phyloP scores from a whole-genome alignment of 2,888 invertebrate genomes.

The Gibbula magus region DNA sequence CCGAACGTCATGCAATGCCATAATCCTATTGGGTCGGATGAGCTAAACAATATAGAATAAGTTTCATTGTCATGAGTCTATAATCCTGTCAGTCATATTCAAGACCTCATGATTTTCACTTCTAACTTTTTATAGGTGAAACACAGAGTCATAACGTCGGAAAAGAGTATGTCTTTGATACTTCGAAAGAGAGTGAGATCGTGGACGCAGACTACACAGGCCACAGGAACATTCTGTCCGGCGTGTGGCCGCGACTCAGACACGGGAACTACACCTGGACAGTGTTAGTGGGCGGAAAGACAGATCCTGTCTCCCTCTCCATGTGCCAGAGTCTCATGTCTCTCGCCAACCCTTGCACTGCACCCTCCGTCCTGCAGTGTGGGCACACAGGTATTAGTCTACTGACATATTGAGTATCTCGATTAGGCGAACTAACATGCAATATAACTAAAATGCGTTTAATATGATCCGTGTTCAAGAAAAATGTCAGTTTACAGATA shows the following conservation, averaged over 20 bases:
- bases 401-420: too few species aligned
- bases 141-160: not conserved
- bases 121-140: not conserved
- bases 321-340: not conserved
- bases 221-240: constrained; percentile 38
- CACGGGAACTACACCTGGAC: constrained; percentile 36
- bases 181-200: constrained; percentile 3
- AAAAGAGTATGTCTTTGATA: not conserved
- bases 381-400: constrained; percentile 13
- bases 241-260: constrained; percentile 38
- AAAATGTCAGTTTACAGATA: too few species aligned
- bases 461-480: too few species aligned
- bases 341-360: not conserved
- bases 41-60: too few species aligned
- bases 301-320: not conserved
- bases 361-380: not conserved
- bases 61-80: too few species aligned
- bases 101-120: too few species aligned
- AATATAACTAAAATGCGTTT: too few species aligned
- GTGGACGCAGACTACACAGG: constrained; percentile 43
- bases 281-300: constrained; percentile 18
- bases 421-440: too few species aligned
- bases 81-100: not conserved
- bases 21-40: too few species aligned
- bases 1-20: too few species aligned